Percentiles rank a stretch among this genome's conserved stretches.
Conservation (phyloP, 2,113 vertebrate genomes). For the Haliaeetus leucogaster region DNA sequence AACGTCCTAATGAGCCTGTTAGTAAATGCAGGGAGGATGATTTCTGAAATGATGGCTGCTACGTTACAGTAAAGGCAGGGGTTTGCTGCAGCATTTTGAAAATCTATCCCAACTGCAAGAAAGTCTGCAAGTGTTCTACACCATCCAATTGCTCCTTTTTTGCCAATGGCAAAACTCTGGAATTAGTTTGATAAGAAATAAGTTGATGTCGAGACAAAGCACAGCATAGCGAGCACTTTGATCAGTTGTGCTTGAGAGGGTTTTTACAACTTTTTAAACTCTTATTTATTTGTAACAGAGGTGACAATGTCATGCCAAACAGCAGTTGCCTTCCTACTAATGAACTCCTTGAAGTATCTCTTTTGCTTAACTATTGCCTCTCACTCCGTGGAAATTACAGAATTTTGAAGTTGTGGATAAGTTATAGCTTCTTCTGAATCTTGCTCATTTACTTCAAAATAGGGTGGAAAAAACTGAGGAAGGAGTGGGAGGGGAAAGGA, state of each 20-base stretch:
- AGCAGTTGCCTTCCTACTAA: background rate
- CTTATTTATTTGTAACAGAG: background rate
- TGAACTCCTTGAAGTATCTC: background rate
- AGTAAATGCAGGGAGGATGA: constrained; percentile 44
- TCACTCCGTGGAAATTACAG: background rate
- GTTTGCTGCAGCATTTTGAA: constrained; percentile 35
- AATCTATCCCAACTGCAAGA: background rate
- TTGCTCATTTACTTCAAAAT: background rate
- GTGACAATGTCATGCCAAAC: background rate
- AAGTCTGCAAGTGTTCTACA: background rate
- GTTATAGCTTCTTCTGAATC: background rate
- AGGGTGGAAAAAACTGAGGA: background rate
- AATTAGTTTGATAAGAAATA: constrained; percentile 37
- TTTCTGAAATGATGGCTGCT: constrained; percentile 18
- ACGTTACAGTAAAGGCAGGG: background rate
- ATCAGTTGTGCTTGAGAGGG: background rate
- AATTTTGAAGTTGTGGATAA: background rate
- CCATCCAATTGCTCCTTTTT: background rate
- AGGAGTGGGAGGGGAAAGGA: background rate
- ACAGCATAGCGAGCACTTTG: background rate
- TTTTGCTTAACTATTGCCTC: background rate
- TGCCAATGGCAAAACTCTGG: constrained; percentile 35
- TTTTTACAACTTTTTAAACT: background rate
- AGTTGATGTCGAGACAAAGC: background rate
- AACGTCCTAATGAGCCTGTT: constrained; percentile 44